A percentile compares a stretch with the other conserved stretches of the same genome.
phyloP scores from a whole-genome alignment of 2,888 invertebrate genomes.

The Dynastes hyllus region DNA sequence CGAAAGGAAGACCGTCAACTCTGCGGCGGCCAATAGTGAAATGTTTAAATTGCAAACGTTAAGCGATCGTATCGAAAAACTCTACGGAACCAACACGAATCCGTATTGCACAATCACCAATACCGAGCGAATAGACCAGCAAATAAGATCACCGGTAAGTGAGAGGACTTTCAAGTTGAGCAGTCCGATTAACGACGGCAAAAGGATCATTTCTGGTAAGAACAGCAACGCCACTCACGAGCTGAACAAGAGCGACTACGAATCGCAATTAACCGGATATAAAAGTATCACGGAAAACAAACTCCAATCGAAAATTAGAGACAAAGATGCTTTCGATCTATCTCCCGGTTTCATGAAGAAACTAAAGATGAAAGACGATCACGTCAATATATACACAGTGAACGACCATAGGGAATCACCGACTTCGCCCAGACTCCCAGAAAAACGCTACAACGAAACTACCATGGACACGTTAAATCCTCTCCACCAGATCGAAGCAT shows the following conservation, averaged over 20 bases:
- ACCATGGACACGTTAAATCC: slow-evolving; percentile 65
- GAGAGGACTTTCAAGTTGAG: slow-evolving; percentile 40
- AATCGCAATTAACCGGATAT: slow-evolving; percentile 73
- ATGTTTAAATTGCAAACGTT: slow-evolving; percentile 47
- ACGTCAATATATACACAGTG: slow-evolving; percentile 64
- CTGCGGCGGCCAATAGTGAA: slow-evolving; percentile 1
- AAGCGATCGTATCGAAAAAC: slow-evolving; percentile 51
- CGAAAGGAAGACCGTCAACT: slow-evolving; percentile 28
- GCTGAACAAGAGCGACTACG: slow-evolving; percentile 68
- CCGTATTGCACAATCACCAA: slow-evolving; percentile 42
- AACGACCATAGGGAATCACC: slow-evolving; percentile 43
- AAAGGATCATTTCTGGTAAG: slow-evolving; percentile 55
- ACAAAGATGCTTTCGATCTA: slow-evolving; percentile 56
- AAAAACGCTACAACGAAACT: slow-evolving; percentile 41
- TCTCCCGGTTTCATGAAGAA: slow-evolving; percentile 61
- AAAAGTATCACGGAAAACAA: slow-evolving; percentile 73
- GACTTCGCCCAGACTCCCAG: slow-evolving; percentile 27
- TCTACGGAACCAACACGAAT: slow-evolving; percentile 33
- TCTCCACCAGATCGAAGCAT: slow-evolving; percentile 69
- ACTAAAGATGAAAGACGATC: slow-evolving; percentile 59
- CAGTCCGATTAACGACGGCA: slow-evolving; percentile 54
- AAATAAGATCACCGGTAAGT: slow-evolving; percentile 47
- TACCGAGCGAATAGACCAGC: slow-evolving; percentile 19
- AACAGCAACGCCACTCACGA: slow-evolving; percentile 68
- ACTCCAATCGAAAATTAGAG: slow-evolving; percentile 63